Percentiles rank a stretch among this genome's conserved stretches.
These are phyloP conservation scores for Dasyornis broadbenti DNA, from an alignment of 2,113 vertebrate species.

Conservation along the genomic window DNA sequence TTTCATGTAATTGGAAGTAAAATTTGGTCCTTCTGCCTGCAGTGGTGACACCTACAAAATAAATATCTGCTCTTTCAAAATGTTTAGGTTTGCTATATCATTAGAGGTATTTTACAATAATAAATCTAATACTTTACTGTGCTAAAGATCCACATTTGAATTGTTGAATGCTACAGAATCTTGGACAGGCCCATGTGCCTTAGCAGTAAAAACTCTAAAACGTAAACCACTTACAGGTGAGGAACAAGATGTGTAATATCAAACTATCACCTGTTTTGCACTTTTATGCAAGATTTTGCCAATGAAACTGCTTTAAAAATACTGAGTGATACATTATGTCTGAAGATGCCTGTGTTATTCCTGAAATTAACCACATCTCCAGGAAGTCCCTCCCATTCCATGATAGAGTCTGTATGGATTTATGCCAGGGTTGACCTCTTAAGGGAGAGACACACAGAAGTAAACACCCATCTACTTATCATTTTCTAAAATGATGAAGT, in stretches of 20 bases:
- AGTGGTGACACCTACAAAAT: not conserved
- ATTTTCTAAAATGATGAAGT: not conserved
- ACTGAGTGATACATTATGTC: not conserved
- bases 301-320: not conserved
- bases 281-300: not conserved
- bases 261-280: not conserved
- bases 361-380: not conserved
- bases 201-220: no score
- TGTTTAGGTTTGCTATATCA: not conserved
- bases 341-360: not conserved
- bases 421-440: not conserved
- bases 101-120: not conserved
- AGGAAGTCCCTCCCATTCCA: not conserved
- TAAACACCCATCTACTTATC: not conserved
- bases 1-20: not conserved
- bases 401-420: not conserved
- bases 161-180: not conserved
- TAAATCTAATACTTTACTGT: not conserved
- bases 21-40: not conserved
- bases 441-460: not conserved
- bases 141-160: not conserved
- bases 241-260: not conserved
- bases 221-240: rapidly evolving
- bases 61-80: not conserved
- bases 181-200: not conserved